Conservation (phyloP, 1,140 invertebrate genomes). For the Temnothorax nylanderi region DNA sequence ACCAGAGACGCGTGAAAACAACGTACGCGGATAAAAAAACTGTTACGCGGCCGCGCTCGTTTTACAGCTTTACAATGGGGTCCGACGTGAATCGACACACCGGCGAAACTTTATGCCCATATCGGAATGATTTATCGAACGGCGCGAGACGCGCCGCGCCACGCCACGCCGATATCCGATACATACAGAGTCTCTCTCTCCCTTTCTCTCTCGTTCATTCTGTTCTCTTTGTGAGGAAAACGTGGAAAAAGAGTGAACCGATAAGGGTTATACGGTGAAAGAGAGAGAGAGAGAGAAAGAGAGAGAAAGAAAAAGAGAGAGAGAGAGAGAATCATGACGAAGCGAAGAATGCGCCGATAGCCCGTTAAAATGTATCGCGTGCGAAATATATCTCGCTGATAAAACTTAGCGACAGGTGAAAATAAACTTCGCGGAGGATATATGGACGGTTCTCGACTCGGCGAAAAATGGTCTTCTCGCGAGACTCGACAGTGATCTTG, state of each 20-base stretch:
- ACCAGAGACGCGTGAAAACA: slow-evolving; percentile 18
- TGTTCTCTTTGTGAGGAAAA: slow-evolving; percentile 45
- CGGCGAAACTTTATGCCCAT: slow-evolving; percentile 62
- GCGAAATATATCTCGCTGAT: slow-evolving; percentile 50
- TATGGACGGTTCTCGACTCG: slow-evolving; percentile 19
- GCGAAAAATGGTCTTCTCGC: slow-evolving; percentile 59
- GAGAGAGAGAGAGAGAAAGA: neutral
- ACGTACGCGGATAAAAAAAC: slow-evolving; percentile 30
- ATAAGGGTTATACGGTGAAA: slow-evolving; percentile 35
- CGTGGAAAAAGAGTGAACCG: slow-evolving; percentile 36
- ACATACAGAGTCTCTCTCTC: neutral
- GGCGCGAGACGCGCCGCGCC: slow-evolving; percentile 19
- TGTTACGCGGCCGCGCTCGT: slow-evolving; percentile 34
- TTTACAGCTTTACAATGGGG: slow-evolving; percentile 48
- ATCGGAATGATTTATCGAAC: slow-evolving; percentile 62
- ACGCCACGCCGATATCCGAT: slow-evolving; percentile 57
- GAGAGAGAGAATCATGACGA: slow-evolving; percentile 1
- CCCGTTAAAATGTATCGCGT: slow-evolving; percentile 54
- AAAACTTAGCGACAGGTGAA: slow-evolving; percentile 57
- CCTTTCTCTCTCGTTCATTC: neutral
- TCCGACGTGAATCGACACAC: slow-evolving; percentile 40
- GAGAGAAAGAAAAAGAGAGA: neutral
- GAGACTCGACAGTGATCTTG: slow-evolving; percentile 45
- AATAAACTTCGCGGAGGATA: slow-evolving; percentile 53
- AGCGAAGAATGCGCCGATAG: slow-evolving; percentile 44